Percentiles rank a stretch among this genome's conserved stretches.
Evolutionary conservation across 2,888 invertebrate genomes (phyloP).

Genomic region (Yponomeuta sedellus): DNA sequence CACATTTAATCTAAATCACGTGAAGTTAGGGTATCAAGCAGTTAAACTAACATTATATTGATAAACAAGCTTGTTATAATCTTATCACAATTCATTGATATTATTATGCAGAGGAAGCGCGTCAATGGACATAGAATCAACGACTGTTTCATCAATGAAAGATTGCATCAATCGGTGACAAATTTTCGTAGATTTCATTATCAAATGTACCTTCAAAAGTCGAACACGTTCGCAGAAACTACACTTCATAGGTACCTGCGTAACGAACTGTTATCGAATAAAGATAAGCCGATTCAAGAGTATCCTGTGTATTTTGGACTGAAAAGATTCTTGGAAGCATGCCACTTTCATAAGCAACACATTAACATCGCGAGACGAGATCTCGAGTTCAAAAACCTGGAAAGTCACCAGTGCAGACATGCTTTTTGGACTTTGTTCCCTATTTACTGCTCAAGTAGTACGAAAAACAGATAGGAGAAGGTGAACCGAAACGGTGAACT

Average conservation of each 20-base stretch:
- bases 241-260: no score
- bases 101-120: neutral
- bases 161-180: neutral
- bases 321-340: neutral
- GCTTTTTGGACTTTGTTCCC: no score
- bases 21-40: no score
- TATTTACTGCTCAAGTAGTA: no score
- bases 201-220: neutral
- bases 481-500: no score
- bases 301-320: neutral
- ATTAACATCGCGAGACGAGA: neutral
- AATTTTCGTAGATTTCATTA: neutral
- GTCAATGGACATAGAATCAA: neutral
- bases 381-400: neutral
- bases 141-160: neutral
- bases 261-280: neutral
- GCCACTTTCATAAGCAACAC: neutral
- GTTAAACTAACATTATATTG: no score
- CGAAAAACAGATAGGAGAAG: no score
- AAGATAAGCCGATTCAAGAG: neutral
- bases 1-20: no score
- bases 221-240: neutral
- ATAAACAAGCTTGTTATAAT: neutral
- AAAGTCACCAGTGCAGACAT: neutral
- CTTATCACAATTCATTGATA: neutral